phyloP scores from a whole-genome alignment of 2,113 vertebrate genomes.

The Phycodurus eques region DNA sequence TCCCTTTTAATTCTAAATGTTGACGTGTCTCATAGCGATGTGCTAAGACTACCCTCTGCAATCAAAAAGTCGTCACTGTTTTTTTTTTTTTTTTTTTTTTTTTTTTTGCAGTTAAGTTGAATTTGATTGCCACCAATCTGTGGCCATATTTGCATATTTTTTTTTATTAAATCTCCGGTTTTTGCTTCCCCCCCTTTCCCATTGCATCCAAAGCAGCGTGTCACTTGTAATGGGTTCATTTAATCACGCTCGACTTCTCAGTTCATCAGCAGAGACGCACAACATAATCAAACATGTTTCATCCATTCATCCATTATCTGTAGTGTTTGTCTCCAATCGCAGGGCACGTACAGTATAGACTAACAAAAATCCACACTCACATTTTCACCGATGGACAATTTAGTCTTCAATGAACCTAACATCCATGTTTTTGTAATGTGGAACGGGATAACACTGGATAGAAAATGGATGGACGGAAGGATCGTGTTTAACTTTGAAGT shows the following conservation, averaged over 20 bases:
- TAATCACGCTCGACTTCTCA: constrained; percentile 50
- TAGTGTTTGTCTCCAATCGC: background rate
- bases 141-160: constrained; percentile 74
- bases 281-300: background rate
- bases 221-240: constrained; percentile 63
- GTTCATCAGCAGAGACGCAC: background rate
- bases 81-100: background rate
- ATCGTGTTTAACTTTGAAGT: background rate
- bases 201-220: constrained; percentile 54
- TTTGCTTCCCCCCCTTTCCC: constrained; percentile 13
- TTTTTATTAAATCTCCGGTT: constrained; percentile 73
- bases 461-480: background rate
- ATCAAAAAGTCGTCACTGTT: background rate
- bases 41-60: background rate
- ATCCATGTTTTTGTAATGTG: too few relatives aligned
- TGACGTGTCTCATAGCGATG: background rate
- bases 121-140: constrained; percentile 64
- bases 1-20: background rate
- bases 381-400: background rate
- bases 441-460: background rate
- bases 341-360: too few relatives aligned
- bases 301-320: background rate
- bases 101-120: constrained; percentile 49
- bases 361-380: background rate
- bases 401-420: too few relatives aligned